Percentiles rank a stretch among this genome's conserved stretches.
Evolutionary conservation across 2,797 vertebrate species (phyloP).

Genomic region (Mus minutoides): DNA sequence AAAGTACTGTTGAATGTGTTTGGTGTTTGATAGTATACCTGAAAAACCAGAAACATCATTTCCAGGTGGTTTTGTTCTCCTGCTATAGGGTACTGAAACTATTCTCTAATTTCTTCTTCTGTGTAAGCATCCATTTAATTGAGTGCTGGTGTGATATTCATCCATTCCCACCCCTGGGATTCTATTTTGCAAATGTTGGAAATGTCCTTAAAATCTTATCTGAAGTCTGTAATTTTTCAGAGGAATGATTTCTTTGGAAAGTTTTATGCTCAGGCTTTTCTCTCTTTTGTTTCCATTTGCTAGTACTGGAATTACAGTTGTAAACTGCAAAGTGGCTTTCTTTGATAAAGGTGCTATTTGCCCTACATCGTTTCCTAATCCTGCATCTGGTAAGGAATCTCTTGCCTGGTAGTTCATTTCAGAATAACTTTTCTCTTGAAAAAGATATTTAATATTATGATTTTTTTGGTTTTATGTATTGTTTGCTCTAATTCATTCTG

Average conservation of each 20-base stretch:
- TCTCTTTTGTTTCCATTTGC: background rate
- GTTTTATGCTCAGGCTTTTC: background rate
- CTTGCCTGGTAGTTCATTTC: background rate
- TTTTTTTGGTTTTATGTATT: background rate
- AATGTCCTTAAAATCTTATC: constrained; percentile 46
- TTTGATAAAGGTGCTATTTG: background rate
- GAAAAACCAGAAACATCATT: background rate
- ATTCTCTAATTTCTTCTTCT: constrained; percentile 40
- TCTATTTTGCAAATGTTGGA: constrained; percentile 49
- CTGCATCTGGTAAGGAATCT: background rate
- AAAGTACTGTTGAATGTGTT: constrained; percentile 26
- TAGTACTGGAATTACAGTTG: background rate
- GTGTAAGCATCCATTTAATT: constrained; percentile 31
- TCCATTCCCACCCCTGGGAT: constrained; percentile 53
- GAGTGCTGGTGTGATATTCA: constrained; percentile 36
- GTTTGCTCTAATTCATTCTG: background rate
- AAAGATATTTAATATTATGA: background rate
- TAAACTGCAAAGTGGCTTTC: background rate
- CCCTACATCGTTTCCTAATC: background rate
- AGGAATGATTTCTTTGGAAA: constrained; percentile 7
- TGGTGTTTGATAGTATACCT: background rate
- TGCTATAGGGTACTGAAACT: constrained; percentile 45
- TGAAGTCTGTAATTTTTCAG: constrained; percentile 44
- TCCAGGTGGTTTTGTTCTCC: constrained; percentile 37
- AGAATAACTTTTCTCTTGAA: constrained; percentile 3